Base-by-base conservation (phyloP, 92 coral and sea anemone genomes). In the Plumapathes pennacea region DNA sequence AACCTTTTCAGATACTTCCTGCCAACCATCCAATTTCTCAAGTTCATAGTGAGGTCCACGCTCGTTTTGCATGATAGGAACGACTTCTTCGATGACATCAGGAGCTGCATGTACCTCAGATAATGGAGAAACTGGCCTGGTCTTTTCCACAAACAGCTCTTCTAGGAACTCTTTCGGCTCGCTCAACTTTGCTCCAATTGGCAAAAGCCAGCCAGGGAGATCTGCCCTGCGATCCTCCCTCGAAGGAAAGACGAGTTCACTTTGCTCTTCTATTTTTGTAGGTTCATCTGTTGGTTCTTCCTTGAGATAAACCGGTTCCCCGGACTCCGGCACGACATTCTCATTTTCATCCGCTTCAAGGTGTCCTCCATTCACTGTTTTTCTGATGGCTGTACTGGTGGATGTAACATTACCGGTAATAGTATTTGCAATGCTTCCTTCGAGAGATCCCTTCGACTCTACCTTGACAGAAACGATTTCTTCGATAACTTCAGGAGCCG, bases 231-330 rank as follows among this genome's bases (percentile, higher is more conserved):
- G 53, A 32, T 31, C 62, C 20, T 29, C 32, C 13, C 25, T 50
- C 15, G 25, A 3, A 0, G 74, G 31, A 23, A 65, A 25, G 13
- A 69, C 47, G 18, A 54, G 37, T 38, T 54, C 38, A n/a, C n/a
- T n/a, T n/a, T n/a, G 25, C 39, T 57, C 41, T 33, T 69, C 57
- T 4, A 57, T 36, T 15, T 60, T 63, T 25, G 41, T 2, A 23
- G 19, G 32, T 9, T 50, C 60, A 39, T 54, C 32, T 0, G 52
- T 2, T 9, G 75, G 80, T 33, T 62, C 60, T 50, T 79, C 67
- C 23, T 69, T 69, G 20, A 78, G 64, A 28, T 25, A 63, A 4
- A 70, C 68, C 14, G 85, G 72, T 32, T 70, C 79, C n/a, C 61
- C 63, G 33, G 69, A 52, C 49, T 78, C 73, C 26, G 70, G 70